Base-by-base conservation (phyloP, 2,797 vertebrate genomes). In the Rhinogobio ventralis region DNA sequence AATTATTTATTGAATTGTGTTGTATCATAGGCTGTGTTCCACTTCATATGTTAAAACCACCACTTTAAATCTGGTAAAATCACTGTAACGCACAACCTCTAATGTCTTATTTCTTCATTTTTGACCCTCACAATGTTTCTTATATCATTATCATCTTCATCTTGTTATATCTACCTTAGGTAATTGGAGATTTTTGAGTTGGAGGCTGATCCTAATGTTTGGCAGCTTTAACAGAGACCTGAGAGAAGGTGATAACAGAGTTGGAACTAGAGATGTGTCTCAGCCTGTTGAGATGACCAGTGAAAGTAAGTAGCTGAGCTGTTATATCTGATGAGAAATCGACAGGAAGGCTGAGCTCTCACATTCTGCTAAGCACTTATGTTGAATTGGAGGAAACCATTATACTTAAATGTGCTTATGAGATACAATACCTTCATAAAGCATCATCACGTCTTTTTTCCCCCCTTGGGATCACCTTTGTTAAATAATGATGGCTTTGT, bases 241-340 rank as follows among this genome's bases (percentile, higher is more conserved):
- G 82, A 86, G 79, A 86, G 76, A 73, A 86, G 87, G 86, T 89
- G 91, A 92, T 89, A 90, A 91, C 87, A 73, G 60, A 66, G 39
- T 84, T 84, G 86, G 66, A 87, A 86, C 85, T 66, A 84, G 86
- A 90, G 91, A 93, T 93, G 92, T 89, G 89, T 17, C 88, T 87
- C 39, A 90, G 91, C 87, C 89, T 89, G 92, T 93, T 93, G 93
- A 94, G 89, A 89, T 91, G 85, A 89, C 86, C 87, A 83, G 90
- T 39, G 39, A 85, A 77, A 86, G 73, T 88, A 90, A 93, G 87
- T 72, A 87, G 79, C 83, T 84, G 87, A 90, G 90, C 87, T 84
- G 86, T 87, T 90, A 90, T 90, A 85, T 60, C 49, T 75, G 89
- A 86, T 92, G 80, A 92, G 92, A 94, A 91, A 92, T 90, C 83